A percentile compares a stretch with the other conserved stretches of the same genome.
Evolutionary conservation across 2,113 vertebrate genomes (phyloP).

Genomic region (Siphamia tubifer): DNA sequence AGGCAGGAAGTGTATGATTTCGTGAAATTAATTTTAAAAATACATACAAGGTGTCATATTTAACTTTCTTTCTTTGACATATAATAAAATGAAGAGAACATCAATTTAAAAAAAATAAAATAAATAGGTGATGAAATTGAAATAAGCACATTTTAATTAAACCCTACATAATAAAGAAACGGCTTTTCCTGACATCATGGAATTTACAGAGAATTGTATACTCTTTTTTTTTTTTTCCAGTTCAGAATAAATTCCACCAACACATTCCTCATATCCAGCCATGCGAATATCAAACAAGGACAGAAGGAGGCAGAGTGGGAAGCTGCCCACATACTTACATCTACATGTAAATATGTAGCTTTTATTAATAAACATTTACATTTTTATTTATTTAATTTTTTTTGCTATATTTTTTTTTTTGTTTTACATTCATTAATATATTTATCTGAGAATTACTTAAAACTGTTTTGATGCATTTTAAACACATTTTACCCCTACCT

Average conservation of each 20-base stretch:
- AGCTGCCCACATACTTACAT: conserved; percentile 9
- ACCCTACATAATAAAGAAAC: not conserved
- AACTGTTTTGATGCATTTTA: too few relatives aligned
- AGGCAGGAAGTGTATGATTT: not conserved
- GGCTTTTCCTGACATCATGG: conserved; percentile 8
- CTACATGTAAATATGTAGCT: conserved; percentile 4
- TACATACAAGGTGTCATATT: not conserved
- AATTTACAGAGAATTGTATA: conserved; percentile 31
- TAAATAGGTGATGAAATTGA: too few relatives aligned
- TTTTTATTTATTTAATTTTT: not conserved
- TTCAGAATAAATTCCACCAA: conserved; percentile 57
- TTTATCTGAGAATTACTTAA: too few relatives aligned
- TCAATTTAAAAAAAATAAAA: too few relatives aligned
- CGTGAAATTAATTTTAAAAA: not conserved
- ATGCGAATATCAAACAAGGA: conserved; percentile 54
- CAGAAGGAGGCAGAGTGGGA: not conserved
- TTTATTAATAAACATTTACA: conserved; percentile 7
- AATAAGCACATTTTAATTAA: too few relatives aligned
- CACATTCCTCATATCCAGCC: conserved; percentile 62
- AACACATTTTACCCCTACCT: too few relatives aligned
- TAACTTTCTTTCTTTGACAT: too few relatives aligned
- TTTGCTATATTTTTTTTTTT: not conserved
- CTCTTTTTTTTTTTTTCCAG: conserved; percentile 13
- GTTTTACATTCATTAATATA: not conserved
- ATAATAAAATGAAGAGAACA: too few relatives aligned